phyloP scores from a whole-genome alignment of 2,888 invertebrate species.

The Graphium colonna region DNA sequence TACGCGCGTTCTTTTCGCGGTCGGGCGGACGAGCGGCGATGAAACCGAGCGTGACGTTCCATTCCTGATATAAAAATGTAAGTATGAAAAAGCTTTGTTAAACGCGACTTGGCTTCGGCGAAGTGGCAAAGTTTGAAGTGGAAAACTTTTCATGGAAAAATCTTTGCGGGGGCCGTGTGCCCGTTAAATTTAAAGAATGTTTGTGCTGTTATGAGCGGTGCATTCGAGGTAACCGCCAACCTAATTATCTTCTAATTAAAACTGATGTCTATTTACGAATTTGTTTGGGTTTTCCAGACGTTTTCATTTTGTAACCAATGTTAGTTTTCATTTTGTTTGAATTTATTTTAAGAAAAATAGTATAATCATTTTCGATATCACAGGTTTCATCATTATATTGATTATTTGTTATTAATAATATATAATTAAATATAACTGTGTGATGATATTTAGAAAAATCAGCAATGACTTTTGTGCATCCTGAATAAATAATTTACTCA shows the following conservation, averaged over 20 bases:
- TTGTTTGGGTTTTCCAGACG: background rate
- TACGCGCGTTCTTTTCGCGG: slow-evolving; percentile 71
- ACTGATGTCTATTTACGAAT: background rate
- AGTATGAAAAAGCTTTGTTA: slow-evolving; percentile 79
- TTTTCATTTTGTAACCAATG: background rate
- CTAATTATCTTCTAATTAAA: slow-evolving; percentile 39
- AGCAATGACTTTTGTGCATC: no score
- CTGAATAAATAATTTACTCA: no score
- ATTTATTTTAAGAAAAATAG: no score
- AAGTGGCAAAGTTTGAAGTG: slow-evolving; percentile 79
- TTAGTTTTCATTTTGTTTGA: no score
- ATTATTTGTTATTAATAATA: no score
- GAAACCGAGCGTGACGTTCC: slow-evolving; percentile 76
- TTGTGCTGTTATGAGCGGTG: slow-evolving; percentile 64
- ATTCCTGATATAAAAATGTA: slow-evolving; percentile 77
- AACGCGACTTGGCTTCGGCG: slow-evolving; percentile 73
- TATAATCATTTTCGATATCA: no score
- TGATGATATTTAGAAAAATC: no score
- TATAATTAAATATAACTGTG: no score
- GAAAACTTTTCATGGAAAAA: slow-evolving; percentile 78
- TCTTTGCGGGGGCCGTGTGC: slow-evolving; percentile 59
- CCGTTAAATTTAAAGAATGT: slow-evolving; percentile 76
- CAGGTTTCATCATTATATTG: no score
- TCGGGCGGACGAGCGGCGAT: slow-evolving; percentile 67
- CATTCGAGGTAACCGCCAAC: slow-evolving; percentile 39